Base-by-base conservation (phyloP, 2,888 invertebrate genomes). In the Oxyteleia sp. region DNA sequence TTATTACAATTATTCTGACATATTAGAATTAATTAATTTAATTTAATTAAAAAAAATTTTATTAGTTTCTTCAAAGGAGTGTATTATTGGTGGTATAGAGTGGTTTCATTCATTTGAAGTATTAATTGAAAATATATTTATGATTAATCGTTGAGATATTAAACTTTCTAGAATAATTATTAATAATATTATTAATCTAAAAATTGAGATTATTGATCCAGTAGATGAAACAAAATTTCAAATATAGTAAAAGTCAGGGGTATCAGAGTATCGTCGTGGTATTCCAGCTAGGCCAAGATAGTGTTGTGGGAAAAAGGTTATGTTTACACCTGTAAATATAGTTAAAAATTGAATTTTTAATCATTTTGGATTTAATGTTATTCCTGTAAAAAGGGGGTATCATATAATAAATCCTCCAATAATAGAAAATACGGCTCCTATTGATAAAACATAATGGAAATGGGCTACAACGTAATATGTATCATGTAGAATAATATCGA, bases 401-500 rank as follows among this genome's bases (percentile, higher is more conserved):
- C 96, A 97, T 86, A 96, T 95, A 91, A 95, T 94, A 93, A 97
- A 95, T 87, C 96, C 96, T 38, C 94, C 95, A 94, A 97, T 95
- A 95, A 97, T 96, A 45, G 96, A 95, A 94, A 96, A 97, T 89
- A 97, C 96, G 2, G 96, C 96, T 86, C 96, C 97, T 94, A 97
- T 96, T 2, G 96, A 96, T 90, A 97, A 88, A 0, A 97, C 97
- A 95, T 97, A 97, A 92, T 97, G 97, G 89, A 97, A 97, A 93
- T 97, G 97, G 3, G 96, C 96, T 35, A 97, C 96, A 61, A 97
- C 96, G 95, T 97, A 97, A 92, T 97, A 97, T n/a, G 96, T 97
- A 91, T 97, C 97, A 94, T 97, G 97, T 10, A 97, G 84, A 80
- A 96, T 94, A 93, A 96, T 95, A 94, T 97, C 97, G 94, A 97